phyloP scores from a whole-genome alignment of 1,140 invertebrate species.

The Apis dorsata region DNA sequence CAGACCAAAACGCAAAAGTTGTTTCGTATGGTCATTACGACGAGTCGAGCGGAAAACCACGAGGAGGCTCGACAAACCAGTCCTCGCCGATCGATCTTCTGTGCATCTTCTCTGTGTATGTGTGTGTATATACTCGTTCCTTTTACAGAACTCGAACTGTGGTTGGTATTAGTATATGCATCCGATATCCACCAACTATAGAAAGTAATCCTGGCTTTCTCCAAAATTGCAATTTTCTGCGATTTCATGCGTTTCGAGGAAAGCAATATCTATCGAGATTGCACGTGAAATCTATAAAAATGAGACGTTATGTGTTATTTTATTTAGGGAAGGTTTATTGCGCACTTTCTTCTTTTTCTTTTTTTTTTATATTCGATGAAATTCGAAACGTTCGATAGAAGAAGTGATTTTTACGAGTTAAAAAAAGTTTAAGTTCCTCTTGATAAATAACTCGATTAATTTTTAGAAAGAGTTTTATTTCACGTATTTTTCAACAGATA shows the following conservation, averaged over 20 bases:
- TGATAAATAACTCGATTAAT: background rate
- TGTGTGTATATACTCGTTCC: background rate
- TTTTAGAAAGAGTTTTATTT: background rate
- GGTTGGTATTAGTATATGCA: background rate
- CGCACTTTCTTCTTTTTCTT: too few relatives aligned
- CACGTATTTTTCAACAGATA: background rate
- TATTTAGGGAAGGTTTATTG: too few relatives aligned
- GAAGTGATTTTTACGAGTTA: too few relatives aligned
- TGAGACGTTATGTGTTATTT: too few relatives aligned
- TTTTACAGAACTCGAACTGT: background rate
- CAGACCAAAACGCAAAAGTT: background rate
- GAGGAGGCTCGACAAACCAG: slow-evolving; percentile 3
- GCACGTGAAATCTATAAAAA: background rate
- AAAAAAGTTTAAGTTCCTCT: too few relatives aligned
- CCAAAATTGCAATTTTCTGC: slow-evolving; percentile 10
- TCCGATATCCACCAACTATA: background rate
- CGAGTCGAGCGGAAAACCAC: slow-evolving; percentile 24
- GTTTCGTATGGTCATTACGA: background rate
- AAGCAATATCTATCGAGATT: background rate
- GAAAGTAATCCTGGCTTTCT: background rate
- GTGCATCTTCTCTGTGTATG: background rate
- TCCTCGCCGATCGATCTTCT: slow-evolving; percentile 7
- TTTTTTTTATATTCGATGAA: background rate
- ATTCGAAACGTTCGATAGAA: background rate
- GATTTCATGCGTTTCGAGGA: background rate